Base-by-base conservation (phyloP, 2,113 vertebrate genomes). In the Sceloporus tristichus region DNA sequence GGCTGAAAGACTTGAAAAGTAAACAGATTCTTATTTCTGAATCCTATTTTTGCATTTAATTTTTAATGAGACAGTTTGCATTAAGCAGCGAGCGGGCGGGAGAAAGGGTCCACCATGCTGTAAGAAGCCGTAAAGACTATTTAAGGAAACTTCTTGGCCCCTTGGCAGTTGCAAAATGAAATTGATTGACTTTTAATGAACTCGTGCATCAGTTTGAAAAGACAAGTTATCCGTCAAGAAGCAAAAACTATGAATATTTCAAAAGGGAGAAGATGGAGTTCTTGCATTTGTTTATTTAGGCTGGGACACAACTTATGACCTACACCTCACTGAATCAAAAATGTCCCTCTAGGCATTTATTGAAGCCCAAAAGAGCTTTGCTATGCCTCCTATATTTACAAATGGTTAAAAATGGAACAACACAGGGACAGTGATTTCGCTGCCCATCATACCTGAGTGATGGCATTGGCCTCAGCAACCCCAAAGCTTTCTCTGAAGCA, bases 1-100 rank as follows among this genome's bases (percentile, higher is more conserved):
- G 77, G 73, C 80, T 83, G 73, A 75, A 77, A 77, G 87, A 76
- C 73, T 77, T 76, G 87, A 34, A 83, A 88, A 83, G 79, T 88
- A 83, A 88, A 84, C 80, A 84, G 29, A 54, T 71, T 38, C 73
- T 62, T 88, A 54, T 88, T 88, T 84, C 66, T 54, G 29, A 77
- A 70, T 54, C 80, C 56, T 77, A 14, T 9, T 71, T 83, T 85
- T 83, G n/a, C 62, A 56, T 78, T 78, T 84, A 83, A 70, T 88
- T 78, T 83, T 75, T 70, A 66, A 84, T 84, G 87, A 88, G 73
- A 62, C n/a, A 53, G 59, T 77, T 83, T 77, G 27, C 79, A 65
- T 82, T 65, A 74, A 48, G 13, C 2, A 38, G 40, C 48, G 21
- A 14, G 21, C 27, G 7, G 19, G 40, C 19, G 2, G 23, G 21